These are phyloP conservation scores for Atopsyche davidsoni DNA, from an alignment of 1,140 invertebrate species.

Conservation along the genomic window DNA sequence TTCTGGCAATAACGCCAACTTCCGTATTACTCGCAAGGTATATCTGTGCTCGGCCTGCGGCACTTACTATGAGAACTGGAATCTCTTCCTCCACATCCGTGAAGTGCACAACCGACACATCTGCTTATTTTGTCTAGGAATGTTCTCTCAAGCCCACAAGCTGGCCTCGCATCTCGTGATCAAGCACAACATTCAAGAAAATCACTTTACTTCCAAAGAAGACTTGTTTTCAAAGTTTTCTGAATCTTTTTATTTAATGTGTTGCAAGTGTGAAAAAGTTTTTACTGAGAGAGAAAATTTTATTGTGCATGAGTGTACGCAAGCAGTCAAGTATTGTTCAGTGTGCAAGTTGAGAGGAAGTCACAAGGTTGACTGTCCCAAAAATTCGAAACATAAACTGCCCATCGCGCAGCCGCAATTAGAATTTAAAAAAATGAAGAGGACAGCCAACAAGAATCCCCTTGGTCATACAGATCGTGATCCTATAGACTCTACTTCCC, in stretches of 20 bases:
- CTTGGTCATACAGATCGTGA: too few relatives aligned
- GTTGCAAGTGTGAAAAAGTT: conserved; percentile 69
- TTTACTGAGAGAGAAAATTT: conserved; percentile 67
- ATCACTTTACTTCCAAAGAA: conserved; percentile 54
- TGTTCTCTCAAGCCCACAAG: conserved; percentile 72
- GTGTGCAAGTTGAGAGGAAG: conserved; percentile 31
- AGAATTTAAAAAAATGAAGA: too few relatives aligned
- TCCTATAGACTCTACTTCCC: too few relatives aligned
- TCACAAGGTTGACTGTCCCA: conserved; percentile 22
- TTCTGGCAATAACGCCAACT: conserved; percentile 42
- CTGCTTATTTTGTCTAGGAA: conserved; percentile 71
- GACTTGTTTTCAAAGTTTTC: conserved; percentile 58
- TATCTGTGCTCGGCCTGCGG: conserved; percentile 71
- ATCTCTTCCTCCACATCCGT: conserved; percentile 73
- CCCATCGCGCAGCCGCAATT: conserved; percentile 1
- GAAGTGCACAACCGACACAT: conserved; percentile 70
- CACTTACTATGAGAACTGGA: conserved; percentile 77
- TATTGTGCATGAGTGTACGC: conserved; percentile 61
- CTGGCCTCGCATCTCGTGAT: conserved; percentile 65
- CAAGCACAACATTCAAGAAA: conserved; percentile 67
- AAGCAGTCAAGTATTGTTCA: conserved; percentile 33
- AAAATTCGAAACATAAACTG: conserved; percentile 20
- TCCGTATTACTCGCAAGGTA: conserved; percentile 64
- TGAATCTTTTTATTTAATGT: conserved; percentile 66
- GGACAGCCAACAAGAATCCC: too few relatives aligned